These are phyloP conservation scores for Smittia sp. DNA, from an alignment of 2,888 invertebrate genomes.

Conservation along the genomic window DNA sequence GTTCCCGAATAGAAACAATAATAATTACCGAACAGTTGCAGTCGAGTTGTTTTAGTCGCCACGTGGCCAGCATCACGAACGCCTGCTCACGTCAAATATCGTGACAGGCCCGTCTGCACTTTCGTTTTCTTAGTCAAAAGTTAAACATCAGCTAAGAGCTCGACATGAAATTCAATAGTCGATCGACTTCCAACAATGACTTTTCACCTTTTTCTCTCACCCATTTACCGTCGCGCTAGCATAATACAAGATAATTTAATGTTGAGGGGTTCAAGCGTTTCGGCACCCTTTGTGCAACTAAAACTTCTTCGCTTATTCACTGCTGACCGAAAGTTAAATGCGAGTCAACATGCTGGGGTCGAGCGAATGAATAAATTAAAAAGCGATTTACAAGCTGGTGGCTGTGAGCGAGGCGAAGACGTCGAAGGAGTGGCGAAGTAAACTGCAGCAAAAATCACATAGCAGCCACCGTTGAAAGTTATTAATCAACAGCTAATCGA, in stretches of 20 bases:
- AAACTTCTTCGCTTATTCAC: neutral
- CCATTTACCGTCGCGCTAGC: constrained; percentile 26
- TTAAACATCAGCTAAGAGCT: neutral
- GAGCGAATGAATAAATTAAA: constrained; percentile 34
- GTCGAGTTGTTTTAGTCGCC: constrained; percentile 30
- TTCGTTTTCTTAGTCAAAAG: neutral
- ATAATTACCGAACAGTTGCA: constrained; percentile 35
- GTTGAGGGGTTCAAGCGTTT: neutral
- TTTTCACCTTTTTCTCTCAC: constrained; percentile 19
- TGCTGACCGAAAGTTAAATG: constrained; percentile 30
- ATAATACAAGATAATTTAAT: constrained; percentile 19
- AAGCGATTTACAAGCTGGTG: constrained; percentile 28
- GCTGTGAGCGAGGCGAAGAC: neutral
- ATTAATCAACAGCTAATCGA: constrained; percentile 29
- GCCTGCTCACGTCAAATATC: constrained; percentile 35
- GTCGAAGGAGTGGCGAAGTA: neutral
- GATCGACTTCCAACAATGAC: constrained; percentile 37
- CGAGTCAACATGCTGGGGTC: constrained; percentile 15
- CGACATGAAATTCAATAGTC: constrained; percentile 39
- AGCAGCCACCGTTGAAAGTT: neutral
- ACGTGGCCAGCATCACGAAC: constrained; percentile 39
- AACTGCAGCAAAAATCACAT: neutral
- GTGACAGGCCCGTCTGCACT: constrained; percentile 30
- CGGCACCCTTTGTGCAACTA: constrained; percentile 15
- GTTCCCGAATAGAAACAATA: constrained; percentile 29